Conservation (phyloP, 1,140 invertebrate genomes). For the Hormaphis cornu region DNA sequence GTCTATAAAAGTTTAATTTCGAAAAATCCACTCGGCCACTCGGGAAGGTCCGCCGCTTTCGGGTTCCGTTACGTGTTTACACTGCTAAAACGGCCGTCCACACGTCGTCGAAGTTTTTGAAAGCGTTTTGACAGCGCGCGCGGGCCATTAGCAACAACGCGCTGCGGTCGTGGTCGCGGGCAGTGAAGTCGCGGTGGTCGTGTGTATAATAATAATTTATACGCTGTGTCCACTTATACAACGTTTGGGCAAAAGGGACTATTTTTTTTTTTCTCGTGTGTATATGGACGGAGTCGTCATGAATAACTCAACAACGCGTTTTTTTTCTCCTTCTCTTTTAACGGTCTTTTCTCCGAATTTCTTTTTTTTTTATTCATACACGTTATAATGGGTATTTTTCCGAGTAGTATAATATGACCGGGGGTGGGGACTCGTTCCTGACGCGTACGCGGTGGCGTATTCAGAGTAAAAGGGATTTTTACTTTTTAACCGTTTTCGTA, state of each 20-base stretch:
- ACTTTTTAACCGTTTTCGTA: too few relatives aligned
- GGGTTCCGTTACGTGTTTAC: conserved; percentile 14
- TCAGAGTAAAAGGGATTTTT: too few relatives aligned
- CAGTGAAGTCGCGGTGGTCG: background rate
- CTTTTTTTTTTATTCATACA: background rate
- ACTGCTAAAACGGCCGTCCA: conserved; percentile 22
- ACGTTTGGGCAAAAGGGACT: background rate
- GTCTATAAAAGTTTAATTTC: conserved; percentile 24
- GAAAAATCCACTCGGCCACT: background rate
- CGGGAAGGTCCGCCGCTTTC: background rate
- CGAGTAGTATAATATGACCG: background rate
- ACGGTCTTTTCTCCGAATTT: background rate
- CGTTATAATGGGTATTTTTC: background rate
- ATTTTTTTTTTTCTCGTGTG: background rate
- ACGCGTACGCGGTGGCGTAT: too few relatives aligned
- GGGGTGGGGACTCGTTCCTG: background rate
- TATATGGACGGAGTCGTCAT: background rate
- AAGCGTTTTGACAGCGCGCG: conserved; percentile 21
- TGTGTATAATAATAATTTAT: too few relatives aligned
- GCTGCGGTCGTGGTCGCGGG: background rate
- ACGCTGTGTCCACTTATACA: too few relatives aligned
- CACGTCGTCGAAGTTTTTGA: conserved; percentile 27
- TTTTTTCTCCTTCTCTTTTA: background rate
- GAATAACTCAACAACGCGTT: conserved; percentile 28
- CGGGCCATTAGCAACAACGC: background rate